Evolutionary conservation across 1,140 invertebrate genomes (phyloP), one percentile per base, ranked within the genome.

Genomic region (Trigoniulus corallinus): DNA sequence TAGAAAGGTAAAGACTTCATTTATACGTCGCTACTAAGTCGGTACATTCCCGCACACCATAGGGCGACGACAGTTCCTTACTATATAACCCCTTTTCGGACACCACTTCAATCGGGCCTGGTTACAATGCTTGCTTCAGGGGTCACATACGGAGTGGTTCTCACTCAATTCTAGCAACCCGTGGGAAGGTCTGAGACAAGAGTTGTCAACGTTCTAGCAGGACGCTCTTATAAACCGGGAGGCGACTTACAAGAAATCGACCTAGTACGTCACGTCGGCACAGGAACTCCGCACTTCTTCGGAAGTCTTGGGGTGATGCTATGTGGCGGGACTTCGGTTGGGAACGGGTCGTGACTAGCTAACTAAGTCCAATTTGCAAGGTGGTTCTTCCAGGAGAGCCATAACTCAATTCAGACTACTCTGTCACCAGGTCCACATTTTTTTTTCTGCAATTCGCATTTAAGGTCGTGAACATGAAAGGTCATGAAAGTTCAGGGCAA

Each of bases 371-470:
- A 48, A 58, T 61, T 56, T 54, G 57, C 56, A 54, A 59, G 56
- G 52, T 60, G 55, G 44, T 42, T 23, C 1, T 29, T 50, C 12
- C 37, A 13, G 37, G 12, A n/a, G n/a, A 23, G 46, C 45, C 57
- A 61, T 61, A 61, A 58, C 59, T 56, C 58, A 57, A 61, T 61
- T 61, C 59, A 60, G 59, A 60, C 59, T 61, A 61, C 59, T 61
- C 59, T 59, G 53, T 48, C 39, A 27, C 29, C 59, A 41, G 12
- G 26, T 22, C 22, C 15, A 7, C 22, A 39, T 47, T 27, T 47
- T 25, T 47, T 47, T 23, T 20, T 18, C 37, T 13, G 18, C 37
- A 39, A 39, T 39, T 39, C n/a, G n/a, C n/a, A n/a, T n/a, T n/a
- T n/a, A n/a, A n/a, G n/a, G n/a, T n/a, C n/a, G n/a, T n/a, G n/a